These are phyloP conservation scores for Sigmodon hispidus DNA, from an alignment of 2,113 vertebrate species.

Conservation along the genomic window DNA sequence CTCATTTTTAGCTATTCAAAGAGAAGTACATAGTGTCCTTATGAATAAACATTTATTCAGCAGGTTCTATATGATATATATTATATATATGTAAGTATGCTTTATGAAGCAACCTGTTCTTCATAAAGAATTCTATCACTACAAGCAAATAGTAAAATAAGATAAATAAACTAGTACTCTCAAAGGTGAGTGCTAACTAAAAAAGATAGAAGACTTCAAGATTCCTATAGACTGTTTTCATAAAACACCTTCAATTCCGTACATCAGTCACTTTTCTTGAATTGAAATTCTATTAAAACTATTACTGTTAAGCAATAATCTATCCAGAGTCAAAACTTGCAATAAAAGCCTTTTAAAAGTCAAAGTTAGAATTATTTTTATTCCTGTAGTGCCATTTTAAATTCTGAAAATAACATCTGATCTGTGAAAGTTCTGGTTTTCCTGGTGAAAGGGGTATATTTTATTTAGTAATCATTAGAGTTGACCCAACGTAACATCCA, in stretches of 20 bases:
- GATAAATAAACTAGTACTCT: slow-evolving; percentile 7
- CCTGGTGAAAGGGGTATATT: slow-evolving; percentile 46
- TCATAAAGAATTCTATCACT: slow-evolving; percentile 13
- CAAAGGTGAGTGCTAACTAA: background rate
- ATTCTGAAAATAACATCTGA: slow-evolving; percentile 63
- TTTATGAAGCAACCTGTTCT: background rate
- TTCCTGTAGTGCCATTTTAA: slow-evolving; percentile 35
- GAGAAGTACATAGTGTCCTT: slow-evolving; percentile 8
- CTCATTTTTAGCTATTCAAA: slow-evolving; percentile 5
- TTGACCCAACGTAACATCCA: background rate
- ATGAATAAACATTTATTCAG: slow-evolving; percentile 8
- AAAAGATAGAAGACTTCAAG: background rate
- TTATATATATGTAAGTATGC: background rate
- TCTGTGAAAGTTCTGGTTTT: slow-evolving; percentile 63
- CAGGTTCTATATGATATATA: background rate
- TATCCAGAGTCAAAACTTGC: slow-evolving; percentile 27
- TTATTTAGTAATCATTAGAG: slow-evolving; percentile 49
- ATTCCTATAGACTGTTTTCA: slow-evolving; percentile 10
- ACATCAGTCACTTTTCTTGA: background rate
- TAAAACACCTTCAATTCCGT: slow-evolving; percentile 3
- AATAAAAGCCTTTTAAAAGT: slow-evolving; percentile 59
- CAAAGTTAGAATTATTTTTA: slow-evolving; percentile 17
- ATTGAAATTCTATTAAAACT: slow-evolving; percentile 20
- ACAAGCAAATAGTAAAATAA: slow-evolving; percentile 12
- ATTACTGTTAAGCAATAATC: slow-evolving; percentile 10